These are phyloP conservation scores for Mallotus villosus DNA, from an alignment of 2,797 vertebrate genomes.

Conservation along the genomic window DNA sequence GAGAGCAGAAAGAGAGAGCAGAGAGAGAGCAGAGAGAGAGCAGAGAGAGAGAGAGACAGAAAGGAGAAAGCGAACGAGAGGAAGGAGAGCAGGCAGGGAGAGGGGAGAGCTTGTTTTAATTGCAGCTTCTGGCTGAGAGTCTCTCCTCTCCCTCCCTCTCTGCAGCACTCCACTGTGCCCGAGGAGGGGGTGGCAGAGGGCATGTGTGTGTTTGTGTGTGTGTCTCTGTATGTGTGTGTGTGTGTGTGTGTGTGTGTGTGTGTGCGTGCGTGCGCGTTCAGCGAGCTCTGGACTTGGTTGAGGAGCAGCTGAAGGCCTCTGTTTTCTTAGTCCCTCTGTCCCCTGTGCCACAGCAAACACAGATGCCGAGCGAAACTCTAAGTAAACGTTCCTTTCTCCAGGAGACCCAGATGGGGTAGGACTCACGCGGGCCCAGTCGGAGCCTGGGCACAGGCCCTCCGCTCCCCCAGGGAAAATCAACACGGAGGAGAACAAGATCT, in stretches of 20 bases:
- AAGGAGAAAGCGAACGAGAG: background rate
- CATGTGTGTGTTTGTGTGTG: slow-evolving; percentile 26
- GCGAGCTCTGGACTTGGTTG: background rate
- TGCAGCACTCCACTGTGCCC: background rate
- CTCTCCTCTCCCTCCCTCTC: slow-evolving; percentile 17
- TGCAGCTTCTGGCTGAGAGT: slow-evolving; percentile 52
- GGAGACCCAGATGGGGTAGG: background rate
- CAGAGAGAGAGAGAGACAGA: slow-evolving; percentile 18
- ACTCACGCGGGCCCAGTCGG: background rate
- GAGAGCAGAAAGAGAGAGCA: background rate
- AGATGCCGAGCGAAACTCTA: slow-evolving; percentile 59
- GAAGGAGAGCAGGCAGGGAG: slow-evolving; percentile 31
- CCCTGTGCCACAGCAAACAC: slow-evolving; percentile 64
- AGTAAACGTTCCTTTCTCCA: background rate
- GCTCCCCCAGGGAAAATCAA: slow-evolving; percentile 43
- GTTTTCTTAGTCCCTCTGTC: slow-evolving; percentile 21
- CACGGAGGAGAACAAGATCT: slow-evolving; percentile 12
- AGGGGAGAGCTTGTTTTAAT: slow-evolving; percentile 65
- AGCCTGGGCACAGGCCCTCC: slow-evolving; percentile 37
- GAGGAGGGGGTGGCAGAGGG: background rate
- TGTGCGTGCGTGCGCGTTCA: background rate
- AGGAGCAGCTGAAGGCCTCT: slow-evolving; percentile 18
- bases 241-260: background rate
- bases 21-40: too few species aligned
- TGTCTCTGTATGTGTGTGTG: background rate